Base-by-base conservation (phyloP, 2,797 vertebrate species). In the Sebastes alutus region DNA sequence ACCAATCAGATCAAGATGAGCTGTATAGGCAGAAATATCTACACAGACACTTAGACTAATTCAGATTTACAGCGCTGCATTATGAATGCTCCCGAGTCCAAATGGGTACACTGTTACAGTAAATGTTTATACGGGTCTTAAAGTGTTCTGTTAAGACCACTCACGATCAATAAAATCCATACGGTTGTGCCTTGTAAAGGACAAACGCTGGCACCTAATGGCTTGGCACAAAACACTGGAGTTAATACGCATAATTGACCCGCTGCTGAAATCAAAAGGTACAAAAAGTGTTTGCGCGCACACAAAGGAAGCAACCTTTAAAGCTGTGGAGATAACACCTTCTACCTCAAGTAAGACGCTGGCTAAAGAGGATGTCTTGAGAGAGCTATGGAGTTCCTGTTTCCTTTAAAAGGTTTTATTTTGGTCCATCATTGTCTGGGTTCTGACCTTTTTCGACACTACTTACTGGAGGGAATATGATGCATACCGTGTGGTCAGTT, bases 81-180 rank as follows among this genome's bases (percentile, higher is more conserved):
- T 78, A 80, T 82, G 70, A 88, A 88, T 72, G 74, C 82, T 65
- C 54, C 78, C 16, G 49, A 62, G 85, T 85, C 84, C 72, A 81
- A 88, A 81, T 76, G 81, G 78, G 62, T 79, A 83, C 88, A 89
- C 80, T 86, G 92, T 92, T 92, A 91, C 88, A 89, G 89, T 94
- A 92, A 92, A 93, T 89, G 86, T 93, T 93, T 94, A 95, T 92
- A 90, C 78, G 72, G 72, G 79, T 92, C 92, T 89, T 93, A 84
- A 91, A 92, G 77, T 87, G 67, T 89, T 92, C 92, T 86, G 88
- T 92, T 94, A 94, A 93, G 90, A 88, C 90, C 81, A 73, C 90
- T 93, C 87, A 75, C 71, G 61, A 91, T 92, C 93, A 88, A 94
- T 95, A 93, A 94, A 93, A 94, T 89, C 92, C 86, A 92, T 88